Evolutionary conservation across 2,888 invertebrate genomes (phyloP), one percentile per base, ranked within the genome.

Genomic region (Pogonocherus hispidulus): DNA sequence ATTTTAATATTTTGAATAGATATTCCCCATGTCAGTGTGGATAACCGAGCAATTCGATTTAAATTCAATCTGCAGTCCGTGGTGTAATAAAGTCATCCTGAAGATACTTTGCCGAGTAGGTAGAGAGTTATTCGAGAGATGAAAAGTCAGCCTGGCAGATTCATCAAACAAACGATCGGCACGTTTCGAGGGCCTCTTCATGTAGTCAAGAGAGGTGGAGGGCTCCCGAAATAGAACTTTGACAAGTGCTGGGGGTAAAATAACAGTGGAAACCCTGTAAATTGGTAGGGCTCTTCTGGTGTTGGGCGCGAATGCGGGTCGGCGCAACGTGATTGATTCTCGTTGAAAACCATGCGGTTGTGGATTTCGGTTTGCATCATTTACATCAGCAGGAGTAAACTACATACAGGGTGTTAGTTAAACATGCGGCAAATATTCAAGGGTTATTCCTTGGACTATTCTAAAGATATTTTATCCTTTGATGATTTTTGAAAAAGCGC

Each of bases 111-210:
- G 22, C 9, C 54, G 60, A 62, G 60, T 51, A 51, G 60, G 47
- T 32, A 59, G 47, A 59, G 59, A 49, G 60, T 62, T 51, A 51
- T 62, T 49, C 35, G 60, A 20, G 51, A 22, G 51, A 51, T 51
- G 60, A 62, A 62, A 62, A 62, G 60, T 62, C 60, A 51, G 60
- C 18, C 51, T 27, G 32, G 73, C 79, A 76, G 78, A 81, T 80
- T 82, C 80, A 81, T 81, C 81, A 82, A 82, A 82, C 81, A 82
- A 82, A 82, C 80, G 82, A 83, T 83, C 81, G 82, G 81, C 82
- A 83, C 82, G 82, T 83, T 81, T 82, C 77, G 72, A 82, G 81
- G 62, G 76, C 71, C 80, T 76, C 82, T 83, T 81, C 81, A 82
- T 81, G 79, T 79, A 80, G 81, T 82, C 81, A 79, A 82, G 81